phyloP scores from a whole-genome alignment of 2,888 invertebrate species.

The Thumatha senex region DNA sequence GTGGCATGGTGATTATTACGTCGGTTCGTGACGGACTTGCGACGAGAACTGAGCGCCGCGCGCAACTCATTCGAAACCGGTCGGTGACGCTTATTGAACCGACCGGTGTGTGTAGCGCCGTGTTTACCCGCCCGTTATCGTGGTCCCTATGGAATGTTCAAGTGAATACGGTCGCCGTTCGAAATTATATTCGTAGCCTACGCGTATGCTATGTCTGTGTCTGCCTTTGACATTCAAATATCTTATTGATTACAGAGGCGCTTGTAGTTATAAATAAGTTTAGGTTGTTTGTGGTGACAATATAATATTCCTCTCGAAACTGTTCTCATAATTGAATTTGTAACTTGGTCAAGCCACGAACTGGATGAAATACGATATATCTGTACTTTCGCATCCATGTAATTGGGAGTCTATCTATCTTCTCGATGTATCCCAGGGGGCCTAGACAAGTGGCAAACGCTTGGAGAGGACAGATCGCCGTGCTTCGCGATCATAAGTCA shows the following conservation, averaged over 20 bases:
- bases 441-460: too few species aligned
- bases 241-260: neutral
- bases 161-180: neutral
- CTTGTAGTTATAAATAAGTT: neutral
- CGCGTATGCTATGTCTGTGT: neutral
- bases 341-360: too few species aligned
- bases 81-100: slow-evolving; percentile 33
- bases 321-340: too few species aligned
- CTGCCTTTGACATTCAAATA: neutral
- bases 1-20: slow-evolving; percentile 17
- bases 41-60: slow-evolving; percentile 22
- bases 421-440: too few species aligned
- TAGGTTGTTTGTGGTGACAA: too few species aligned
- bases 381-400: too few species aligned
- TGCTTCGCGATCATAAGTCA: too few species aligned
- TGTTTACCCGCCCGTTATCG: slow-evolving; percentile 4
- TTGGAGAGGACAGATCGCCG: too few species aligned
- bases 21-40: slow-evolving; percentile 26
- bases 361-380: too few species aligned
- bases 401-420: too few species aligned
- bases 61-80: slow-evolving; percentile 31
- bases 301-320: too few species aligned
- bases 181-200: neutral
- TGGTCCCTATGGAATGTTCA: neutral
- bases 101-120: slow-evolving; percentile 12